phyloP scores from a whole-genome alignment of 2,113 vertebrate genomes.

The Myrmophylax atrothorax region DNA sequence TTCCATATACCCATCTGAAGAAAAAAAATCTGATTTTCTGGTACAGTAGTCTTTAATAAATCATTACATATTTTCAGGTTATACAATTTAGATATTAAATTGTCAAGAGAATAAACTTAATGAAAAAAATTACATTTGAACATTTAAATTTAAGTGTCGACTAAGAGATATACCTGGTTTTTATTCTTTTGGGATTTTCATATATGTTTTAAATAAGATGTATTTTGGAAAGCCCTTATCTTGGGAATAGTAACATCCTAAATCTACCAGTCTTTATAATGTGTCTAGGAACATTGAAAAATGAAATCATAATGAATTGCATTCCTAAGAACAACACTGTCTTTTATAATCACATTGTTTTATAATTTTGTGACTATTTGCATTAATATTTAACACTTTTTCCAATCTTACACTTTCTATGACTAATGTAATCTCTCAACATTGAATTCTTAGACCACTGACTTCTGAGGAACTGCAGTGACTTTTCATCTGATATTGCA shows the following conservation, averaged over 20 bases:
- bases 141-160: neutral
- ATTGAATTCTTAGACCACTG: neutral
- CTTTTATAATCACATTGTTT: neutral
- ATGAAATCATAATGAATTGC: neutral
- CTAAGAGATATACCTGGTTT: neutral
- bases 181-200: neutral
- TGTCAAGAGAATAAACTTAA: neutral
- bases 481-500: conserved; percentile 14
- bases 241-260: neutral
- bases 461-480: neutral
- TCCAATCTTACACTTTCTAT: neutral
- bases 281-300: neutral
- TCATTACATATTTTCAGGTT: neutral
- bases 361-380: neutral
- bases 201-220: neutral
- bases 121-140: neutral
- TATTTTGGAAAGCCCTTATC: neutral
- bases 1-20: neutral
- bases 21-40: neutral
- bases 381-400: neutral
- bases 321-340: neutral
- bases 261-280: neutral
- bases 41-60: neutral
- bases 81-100: neutral
- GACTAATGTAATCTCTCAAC: neutral